Base-by-base conservation (phyloP, 2,888 invertebrate species). In the Diarsia rubi region DNA sequence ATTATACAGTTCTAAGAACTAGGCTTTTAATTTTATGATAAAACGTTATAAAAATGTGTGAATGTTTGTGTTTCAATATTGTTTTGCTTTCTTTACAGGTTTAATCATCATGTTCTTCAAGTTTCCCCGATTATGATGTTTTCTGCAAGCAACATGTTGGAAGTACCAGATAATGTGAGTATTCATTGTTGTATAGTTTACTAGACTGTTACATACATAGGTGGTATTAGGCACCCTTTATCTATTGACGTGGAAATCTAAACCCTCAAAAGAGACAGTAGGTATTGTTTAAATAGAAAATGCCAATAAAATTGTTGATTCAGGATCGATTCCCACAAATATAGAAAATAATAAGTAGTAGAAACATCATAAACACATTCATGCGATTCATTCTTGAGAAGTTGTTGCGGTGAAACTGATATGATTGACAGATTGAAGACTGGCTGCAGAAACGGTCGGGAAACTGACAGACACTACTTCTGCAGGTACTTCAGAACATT, bases 141-240 rank as follows among this genome's bases (percentile, higher is more conserved):
- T 72, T 80, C 82, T 78, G 75, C 83, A 82, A 83, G 70, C 81
- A 92, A 90, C 78, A 95, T 95, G 94, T 90, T 95, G 89, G 95
- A 95, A 75, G 88, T 94, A 79, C 91, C 92, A 83, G 95, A 95
- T 86, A 95, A 94, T 87, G 95, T 95, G 84, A 95, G 95, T 92
- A 76, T 24, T 62, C 8, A 24, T 63, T 60, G 1, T 44, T 37
- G 16, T n/a, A n/a, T n/a, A n/a, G n/a, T 27, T 57, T 27, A 16
- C 1, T 19, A 16, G 19, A 27, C 27, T 27, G 19, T 0, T 57
- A 57, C 54, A 4, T 54, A 24, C 9, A 44, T 44, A 12, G 9
- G 44, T 44, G 0, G 24, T 19, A 47, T 9, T 44, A 11, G 1
- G 11, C 44, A 44, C 45, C 21, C 21, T 54, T 12, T 12, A 24